Base-by-base conservation (phyloP, 2,888 invertebrate genomes). In the Rhaphigaster nebulosa region DNA sequence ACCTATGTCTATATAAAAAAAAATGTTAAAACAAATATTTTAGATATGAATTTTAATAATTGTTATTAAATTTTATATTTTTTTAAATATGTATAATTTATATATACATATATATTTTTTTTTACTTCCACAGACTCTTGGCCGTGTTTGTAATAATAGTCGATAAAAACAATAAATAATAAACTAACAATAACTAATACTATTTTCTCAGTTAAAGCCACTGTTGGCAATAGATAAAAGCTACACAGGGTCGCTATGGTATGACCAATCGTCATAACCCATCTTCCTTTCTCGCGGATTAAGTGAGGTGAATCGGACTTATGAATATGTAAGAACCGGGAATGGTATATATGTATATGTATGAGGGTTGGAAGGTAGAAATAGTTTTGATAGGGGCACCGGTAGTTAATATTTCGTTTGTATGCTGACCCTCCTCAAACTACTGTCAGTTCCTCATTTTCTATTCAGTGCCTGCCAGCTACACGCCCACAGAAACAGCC, bases 371-470 rank as follows among this genome's bases (percentile, higher is more conserved):
- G 76, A 38, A 38, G 76, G 76, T 29, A 76, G 76, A 76, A 76
- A 76, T 76, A 76, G 76, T 76, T 76, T 76, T 76, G 76, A 87
- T 45, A 87, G 50, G 45, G 45, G 87, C 45, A n/a, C 50, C 87
- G 50, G 87, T 87, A 87, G 87, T 87, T 87, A 87, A 87, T 87
- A 87, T 87, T 87, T 87, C 87, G 87, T 87, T 87, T 87, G 87
- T 87, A 87, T 87, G 50, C 87, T 29, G 87, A 87, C 87, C 87
- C 87, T 87, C 87, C 87, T 87, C 87, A 87, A 45, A 87, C 87
- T 87, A 87, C 87, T 87, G 87, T 87, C 87, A 87, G 87, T 20
- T 23, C n/a, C n/a, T 41, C 38, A n/a, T 38, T 87, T 87, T 34
- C 87, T 87, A 87, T 87, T 87, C 87, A 45, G 87, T 15, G 45